Percentiles rank a stretch among this genome's conserved stretches.
phyloP scores from a whole-genome alignment of 2,113 vertebrate genomes.

The Passer domesticus region DNA sequence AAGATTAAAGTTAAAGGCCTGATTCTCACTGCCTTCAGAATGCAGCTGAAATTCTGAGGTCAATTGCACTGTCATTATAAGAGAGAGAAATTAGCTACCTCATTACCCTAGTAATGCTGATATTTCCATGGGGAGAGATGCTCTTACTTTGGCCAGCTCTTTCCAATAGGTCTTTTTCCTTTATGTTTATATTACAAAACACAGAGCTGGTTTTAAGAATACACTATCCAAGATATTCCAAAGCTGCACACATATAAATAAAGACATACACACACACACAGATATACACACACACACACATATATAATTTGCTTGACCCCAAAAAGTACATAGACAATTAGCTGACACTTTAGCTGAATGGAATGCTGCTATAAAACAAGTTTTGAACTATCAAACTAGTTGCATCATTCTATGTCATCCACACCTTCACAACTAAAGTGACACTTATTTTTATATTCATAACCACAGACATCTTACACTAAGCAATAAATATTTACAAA shows the following conservation, averaged over 20 bases:
- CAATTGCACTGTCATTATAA: constrained; percentile 27
- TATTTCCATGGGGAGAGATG: constrained; percentile 29
- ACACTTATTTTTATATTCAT: background rate
- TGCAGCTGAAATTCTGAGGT: background rate
- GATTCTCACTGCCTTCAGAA: background rate
- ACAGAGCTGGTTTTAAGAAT: background rate
- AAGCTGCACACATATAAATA: background rate
- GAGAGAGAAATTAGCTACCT: constrained; percentile 46
- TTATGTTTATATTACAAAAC: background rate
- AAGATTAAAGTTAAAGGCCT: constrained; percentile 3
- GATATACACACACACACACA: background rate
- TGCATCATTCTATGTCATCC: background rate
- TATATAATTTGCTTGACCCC: background rate
- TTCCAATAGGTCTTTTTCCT: background rate
- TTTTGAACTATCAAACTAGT: background rate
- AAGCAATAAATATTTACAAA: background rate
- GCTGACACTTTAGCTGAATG: background rate
- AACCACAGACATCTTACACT: background rate
- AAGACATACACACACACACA: background rate
- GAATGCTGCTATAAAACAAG: background rate
- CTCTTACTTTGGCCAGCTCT: background rate
- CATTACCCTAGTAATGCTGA: constrained; percentile 47
- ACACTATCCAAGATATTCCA: background rate
- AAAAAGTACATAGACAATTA: background rate
- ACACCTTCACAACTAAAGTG: background rate